Percentiles rank a stretch among this genome's conserved stretches.
These are phyloP conservation scores for Lutraria rhynchaena DNA, from an alignment of 1,140 invertebrate genomes.

Conservation along the genomic window DNA sequence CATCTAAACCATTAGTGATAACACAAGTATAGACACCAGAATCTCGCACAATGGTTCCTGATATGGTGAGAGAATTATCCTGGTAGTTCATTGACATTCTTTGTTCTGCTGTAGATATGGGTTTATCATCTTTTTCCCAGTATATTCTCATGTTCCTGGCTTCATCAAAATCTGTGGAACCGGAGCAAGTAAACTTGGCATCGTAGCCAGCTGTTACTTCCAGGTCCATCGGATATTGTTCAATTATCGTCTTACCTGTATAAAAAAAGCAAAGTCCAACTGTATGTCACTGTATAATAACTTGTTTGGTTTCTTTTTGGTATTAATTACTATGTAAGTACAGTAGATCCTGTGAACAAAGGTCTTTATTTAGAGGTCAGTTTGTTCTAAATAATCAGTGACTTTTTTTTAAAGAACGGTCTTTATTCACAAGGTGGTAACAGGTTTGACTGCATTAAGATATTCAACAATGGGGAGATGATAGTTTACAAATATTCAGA, in stretches of 20 bases:
- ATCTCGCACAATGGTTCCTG: conserved; percentile 96
- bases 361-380: too few species aligned
- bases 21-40: conserved; percentile 98
- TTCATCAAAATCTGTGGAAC: conserved; percentile 76
- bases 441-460: too few species aligned
- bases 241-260: conserved; percentile 75
- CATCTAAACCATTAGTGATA: conserved; percentile 94
- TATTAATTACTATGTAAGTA: too few species aligned
- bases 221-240: conserved; percentile 74
- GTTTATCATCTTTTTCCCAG: conserved; percentile 77
- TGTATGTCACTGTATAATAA: too few species aligned
- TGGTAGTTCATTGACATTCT: conserved; percentile 82
- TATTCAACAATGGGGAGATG: too few species aligned
- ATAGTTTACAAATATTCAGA: too few species aligned
- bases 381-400: too few species aligned
- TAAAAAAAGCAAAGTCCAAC: too few species aligned
- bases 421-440: too few species aligned
- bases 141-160: conserved; percentile 71
- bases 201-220: conserved; percentile 74
- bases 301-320: too few species aligned
- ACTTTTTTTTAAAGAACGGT: too few species aligned
- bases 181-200: conserved; percentile 78
- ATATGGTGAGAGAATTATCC: conserved; percentile 96
- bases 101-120: conserved; percentile 91
- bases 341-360: too few species aligned